These are phyloP conservation scores for Ceyx melanurus DNA, from an alignment of 2,113 vertebrate species.

Conservation along the genomic window DNA sequence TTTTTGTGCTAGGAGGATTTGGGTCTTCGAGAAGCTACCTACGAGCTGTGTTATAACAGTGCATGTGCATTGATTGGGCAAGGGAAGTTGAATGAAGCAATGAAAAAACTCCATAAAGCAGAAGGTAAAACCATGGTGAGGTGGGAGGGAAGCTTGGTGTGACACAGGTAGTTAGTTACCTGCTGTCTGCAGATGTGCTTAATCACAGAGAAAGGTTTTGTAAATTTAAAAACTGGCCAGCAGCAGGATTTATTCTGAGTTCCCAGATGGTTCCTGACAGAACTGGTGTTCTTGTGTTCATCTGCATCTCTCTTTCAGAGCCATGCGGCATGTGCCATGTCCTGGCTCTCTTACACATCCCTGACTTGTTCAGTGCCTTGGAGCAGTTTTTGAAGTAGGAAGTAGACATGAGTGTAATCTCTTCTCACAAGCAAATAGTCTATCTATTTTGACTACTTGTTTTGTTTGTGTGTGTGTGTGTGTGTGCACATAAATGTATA, in stretches of 20 bases:
- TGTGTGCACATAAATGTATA: too few species aligned
- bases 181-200: neutral
- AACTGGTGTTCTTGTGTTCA: neutral
- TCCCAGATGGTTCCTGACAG: neutral
- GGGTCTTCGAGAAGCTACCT: conserved; percentile 89
- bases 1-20: conserved; percentile 84
- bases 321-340: neutral
- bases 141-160: neutral
- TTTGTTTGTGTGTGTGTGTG: neutral
- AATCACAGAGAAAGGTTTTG: neutral
- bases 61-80: conserved; percentile 92
- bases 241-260: neutral
- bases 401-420: neutral
- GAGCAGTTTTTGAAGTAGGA: neutral
- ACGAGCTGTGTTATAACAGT: conserved; percentile 94
- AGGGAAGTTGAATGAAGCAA: conserved; percentile 85
- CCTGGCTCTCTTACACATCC: neutral
- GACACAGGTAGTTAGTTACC: neutral
- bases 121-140: conserved; percentile 81
- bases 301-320: neutral
- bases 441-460: neutral
- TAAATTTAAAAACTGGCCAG: neutral
- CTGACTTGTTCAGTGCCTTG: neutral
- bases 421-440: neutral
- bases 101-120: conserved; percentile 89